These are phyloP conservation scores for Aythya baeri DNA, from an alignment of 2,113 vertebrate genomes.

Conservation along the genomic window DNA sequence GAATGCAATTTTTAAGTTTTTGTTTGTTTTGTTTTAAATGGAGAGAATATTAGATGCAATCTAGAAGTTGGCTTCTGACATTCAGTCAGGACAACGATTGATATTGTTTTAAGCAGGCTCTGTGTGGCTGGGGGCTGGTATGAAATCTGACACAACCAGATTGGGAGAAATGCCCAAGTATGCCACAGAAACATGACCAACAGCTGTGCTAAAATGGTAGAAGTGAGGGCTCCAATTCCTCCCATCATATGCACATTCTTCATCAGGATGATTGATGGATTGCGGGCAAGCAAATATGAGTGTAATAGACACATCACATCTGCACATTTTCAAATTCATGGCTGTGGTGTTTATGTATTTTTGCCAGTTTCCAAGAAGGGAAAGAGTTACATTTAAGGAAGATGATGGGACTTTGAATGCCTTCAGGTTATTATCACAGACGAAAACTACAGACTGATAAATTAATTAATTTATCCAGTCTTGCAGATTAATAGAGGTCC, in stretches of 20 bases:
- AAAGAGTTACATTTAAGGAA: not conserved
- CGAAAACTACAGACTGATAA: not conserved
- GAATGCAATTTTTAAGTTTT: no score
- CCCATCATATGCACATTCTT: not conserved
- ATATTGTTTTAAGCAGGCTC: not conserved
- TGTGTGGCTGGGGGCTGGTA: not conserved
- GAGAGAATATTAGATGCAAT: not conserved
- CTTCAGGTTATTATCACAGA: not conserved
- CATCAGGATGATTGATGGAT: not conserved
- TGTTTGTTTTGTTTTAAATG: not conserved
- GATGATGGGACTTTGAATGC: not conserved
- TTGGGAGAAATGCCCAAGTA: accelerated
- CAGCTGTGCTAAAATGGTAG: not conserved
- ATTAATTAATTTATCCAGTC: not conserved
- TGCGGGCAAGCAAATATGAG: not conserved
- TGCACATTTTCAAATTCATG: not conserved
- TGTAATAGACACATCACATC: not conserved
- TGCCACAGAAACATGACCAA: not conserved
- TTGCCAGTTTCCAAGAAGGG: not conserved
- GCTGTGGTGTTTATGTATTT: not conserved
- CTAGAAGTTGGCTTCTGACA: not conserved
- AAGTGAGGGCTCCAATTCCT: not conserved
- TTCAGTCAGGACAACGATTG: not conserved
- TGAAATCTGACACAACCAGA: no score
- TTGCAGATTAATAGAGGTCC: not conserved